Conservation (phyloP, 1,140 invertebrate species). For the Caenorhabditis briggsae region DNA sequence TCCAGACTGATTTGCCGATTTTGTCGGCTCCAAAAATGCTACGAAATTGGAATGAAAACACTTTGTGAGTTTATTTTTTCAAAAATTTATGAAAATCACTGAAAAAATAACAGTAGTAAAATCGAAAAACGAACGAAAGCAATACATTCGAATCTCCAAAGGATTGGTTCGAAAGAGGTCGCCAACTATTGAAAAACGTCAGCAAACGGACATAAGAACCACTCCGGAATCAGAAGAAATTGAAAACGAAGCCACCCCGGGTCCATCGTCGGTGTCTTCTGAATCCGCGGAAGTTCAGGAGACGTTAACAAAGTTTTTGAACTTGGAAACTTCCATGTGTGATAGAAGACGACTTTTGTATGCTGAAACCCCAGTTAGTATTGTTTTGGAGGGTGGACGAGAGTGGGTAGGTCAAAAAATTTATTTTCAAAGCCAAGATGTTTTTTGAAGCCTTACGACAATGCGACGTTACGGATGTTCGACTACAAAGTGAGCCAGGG, state of each 20-base stretch:
- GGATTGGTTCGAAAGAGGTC: constrained; percentile 13
- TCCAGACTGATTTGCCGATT: constrained; percentile 34
- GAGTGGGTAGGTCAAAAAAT: background rate
- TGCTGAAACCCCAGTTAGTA: constrained; percentile 17
- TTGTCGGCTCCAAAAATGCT: constrained; percentile 54
- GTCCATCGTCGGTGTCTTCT: constrained; percentile 2
- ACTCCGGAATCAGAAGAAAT: background rate
- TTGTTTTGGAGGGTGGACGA: constrained; percentile 4
- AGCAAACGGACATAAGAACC: background rate
- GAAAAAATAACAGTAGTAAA: constrained; percentile 23
- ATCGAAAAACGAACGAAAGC: constrained; percentile 31
- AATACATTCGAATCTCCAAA: constrained; percentile 37
- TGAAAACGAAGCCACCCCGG: constrained; percentile 11
- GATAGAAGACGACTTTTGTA: constrained; percentile 28
- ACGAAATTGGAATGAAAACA: constrained; percentile 49
- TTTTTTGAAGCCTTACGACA: constrained; percentile 30
- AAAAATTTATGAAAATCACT: background rate
- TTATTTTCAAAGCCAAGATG: background rate
- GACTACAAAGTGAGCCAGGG: constrained; percentile 38
- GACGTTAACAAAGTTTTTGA: constrained; percentile 1
- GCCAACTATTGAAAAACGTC: background rate
- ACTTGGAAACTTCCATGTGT: constrained; percentile 35
- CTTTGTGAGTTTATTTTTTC: background rate
- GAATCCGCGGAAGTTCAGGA: constrained; percentile 4
- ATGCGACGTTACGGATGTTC: constrained; percentile 26